Evolutionary conservation across 1,140 invertebrate species (phyloP).

Genomic region (Polyergus mexicanus): DNA sequence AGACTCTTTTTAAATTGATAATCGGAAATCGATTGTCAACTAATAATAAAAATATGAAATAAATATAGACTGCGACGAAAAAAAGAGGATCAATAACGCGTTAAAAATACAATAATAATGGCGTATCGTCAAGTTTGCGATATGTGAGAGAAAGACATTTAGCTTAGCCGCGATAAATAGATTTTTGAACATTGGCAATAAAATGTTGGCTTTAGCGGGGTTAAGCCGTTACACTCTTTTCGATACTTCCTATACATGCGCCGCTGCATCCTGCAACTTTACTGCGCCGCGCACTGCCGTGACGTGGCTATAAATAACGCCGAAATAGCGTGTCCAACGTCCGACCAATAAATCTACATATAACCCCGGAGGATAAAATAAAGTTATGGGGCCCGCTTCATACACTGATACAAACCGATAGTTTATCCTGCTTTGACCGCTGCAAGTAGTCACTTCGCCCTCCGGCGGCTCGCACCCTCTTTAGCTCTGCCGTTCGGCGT

Average conservation of each 20-base stretch:
- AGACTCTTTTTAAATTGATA: background rate
- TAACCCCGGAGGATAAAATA: slow-evolving; percentile 81
- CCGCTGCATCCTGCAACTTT: slow-evolving; percentile 68
- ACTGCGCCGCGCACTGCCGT: slow-evolving; percentile 62
- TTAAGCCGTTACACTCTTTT: slow-evolving; percentile 52
- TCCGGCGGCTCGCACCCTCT: slow-evolving; percentile 34
- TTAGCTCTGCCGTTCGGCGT: slow-evolving; percentile 51
- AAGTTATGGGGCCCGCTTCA: slow-evolving; percentile 82
- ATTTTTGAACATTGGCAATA: slow-evolving; percentile 50
- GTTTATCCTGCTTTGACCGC: slow-evolving; percentile 76
- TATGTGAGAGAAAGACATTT: background rate
- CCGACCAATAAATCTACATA: slow-evolving; percentile 81
- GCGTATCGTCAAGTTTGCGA: background rate
- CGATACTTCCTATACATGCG: slow-evolving; percentile 33
- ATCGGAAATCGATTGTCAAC: background rate
- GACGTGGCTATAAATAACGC: slow-evolving; percentile 78
- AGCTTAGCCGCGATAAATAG: slow-evolving; percentile 26
- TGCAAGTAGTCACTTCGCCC: slow-evolving; percentile 69
- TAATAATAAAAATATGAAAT: background rate
- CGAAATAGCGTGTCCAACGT: slow-evolving; percentile 79
- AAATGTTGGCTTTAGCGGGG: slow-evolving; percentile 23
- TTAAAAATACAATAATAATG: slow-evolving; percentile 9
- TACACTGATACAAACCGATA: slow-evolving; percentile 78
- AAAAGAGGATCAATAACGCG: background rate
- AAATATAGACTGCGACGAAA: background rate